Evolutionary conservation across 2,113 vertebrate species (phyloP), one percentile per base, ranked within the genome.

Genomic region (Lathamus discolor): DNA sequence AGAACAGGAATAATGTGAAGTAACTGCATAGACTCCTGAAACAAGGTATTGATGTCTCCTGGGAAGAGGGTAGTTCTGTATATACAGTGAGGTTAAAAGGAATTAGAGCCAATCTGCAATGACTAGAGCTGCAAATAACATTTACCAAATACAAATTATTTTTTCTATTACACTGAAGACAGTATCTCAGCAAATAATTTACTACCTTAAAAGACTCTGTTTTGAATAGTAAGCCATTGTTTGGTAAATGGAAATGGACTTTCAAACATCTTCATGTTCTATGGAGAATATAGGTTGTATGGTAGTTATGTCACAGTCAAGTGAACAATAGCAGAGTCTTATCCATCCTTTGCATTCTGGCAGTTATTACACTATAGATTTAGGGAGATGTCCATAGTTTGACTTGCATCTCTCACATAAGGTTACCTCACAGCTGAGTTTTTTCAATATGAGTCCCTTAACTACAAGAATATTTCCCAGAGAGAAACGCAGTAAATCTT

Each of bases 401-500:
- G 18, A 64, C 85, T 83, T 90, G 41, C 5, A 43, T 70, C 51
- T 69, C 44, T 81, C 67, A 62, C 28, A n/a, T 27, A 70, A 80
- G 35, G n/a, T 57, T 80, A 88, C 35, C 55, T 86, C 46, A 57
- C 23, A 86, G 85, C 54, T 54, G 52, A 83, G n/a, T 7, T 77
- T 88, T 81, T 81, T 81, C 73, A 72, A 3, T 35, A 23, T 3
- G 4, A 72, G 35, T 64, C 69, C 17, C 39, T 64, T 64, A 70
- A 81, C 68, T 83, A 61, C 51, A 77, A 64, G 22, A 88, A 72
- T 29, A 18, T 93, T 96, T 95, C 92, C 95, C 95, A 93, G 29
- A 49, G 46, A 86, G 52, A 48, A 73, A 28, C 28, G 39, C 33
- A 52, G 43, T 97, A 98, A 97, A 98, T 97, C 92, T 97, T 88